phyloP scores from a whole-genome alignment of 2,113 vertebrate species.

The Equus quagga region DNA sequence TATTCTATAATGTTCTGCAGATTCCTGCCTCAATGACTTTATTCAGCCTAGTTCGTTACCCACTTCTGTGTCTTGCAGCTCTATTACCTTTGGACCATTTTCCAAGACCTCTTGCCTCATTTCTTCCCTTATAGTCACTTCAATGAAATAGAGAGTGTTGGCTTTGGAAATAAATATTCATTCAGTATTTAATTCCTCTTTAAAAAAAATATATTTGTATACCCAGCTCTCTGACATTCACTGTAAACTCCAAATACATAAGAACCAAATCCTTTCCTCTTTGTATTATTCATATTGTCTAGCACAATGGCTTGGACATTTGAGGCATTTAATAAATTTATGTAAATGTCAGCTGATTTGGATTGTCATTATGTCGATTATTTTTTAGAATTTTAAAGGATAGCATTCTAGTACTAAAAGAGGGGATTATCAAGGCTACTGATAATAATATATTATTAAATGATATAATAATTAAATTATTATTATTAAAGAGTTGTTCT shows the following conservation, averaged over 20 bases:
- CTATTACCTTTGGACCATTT: background rate
- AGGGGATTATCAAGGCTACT: background rate
- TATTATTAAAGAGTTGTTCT: background rate
- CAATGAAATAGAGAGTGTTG: background rate
- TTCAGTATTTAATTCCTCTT: background rate
- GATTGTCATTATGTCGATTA: background rate
- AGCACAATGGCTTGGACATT: background rate
- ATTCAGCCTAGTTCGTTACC: background rate
- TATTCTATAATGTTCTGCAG: background rate
- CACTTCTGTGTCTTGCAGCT: background rate
- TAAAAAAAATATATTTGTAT: background rate
- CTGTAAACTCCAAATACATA: background rate
- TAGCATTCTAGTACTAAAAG: background rate
- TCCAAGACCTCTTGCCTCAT: background rate
- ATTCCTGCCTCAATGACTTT: rapidly evolving
- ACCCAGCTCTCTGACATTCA: background rate
- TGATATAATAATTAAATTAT: too few relatives aligned
- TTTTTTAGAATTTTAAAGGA: background rate
- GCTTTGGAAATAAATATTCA: background rate
- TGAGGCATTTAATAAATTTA: background rate
- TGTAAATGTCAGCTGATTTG: background rate
- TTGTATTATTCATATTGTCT: background rate
- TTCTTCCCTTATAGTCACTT: background rate
- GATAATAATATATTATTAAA: background rate
- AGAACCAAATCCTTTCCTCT: background rate